A percentile compares a stretch with the other conserved stretches of the same genome.
Evolutionary conservation across 2,797 vertebrate species (phyloP).

Genomic region (Merluccius polli): DNA sequence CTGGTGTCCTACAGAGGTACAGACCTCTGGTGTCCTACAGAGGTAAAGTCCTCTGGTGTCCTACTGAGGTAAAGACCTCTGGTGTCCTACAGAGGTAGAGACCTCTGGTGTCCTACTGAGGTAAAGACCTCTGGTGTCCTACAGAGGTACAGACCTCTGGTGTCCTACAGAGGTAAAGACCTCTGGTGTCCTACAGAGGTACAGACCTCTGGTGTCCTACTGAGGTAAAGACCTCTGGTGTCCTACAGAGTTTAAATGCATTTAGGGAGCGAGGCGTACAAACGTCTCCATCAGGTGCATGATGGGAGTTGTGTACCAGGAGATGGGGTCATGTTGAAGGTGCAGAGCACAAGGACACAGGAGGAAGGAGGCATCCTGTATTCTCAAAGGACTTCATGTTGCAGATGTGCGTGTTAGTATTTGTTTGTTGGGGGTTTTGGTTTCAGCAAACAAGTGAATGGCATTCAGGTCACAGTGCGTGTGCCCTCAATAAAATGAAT

Average conservation of each 20-base stretch:
- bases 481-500: conserved; percentile 10
- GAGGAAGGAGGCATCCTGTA: too few species aligned
- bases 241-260: not conserved
- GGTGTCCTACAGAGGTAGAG: not conserved
- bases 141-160: not conserved
- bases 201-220: not conserved
- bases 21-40: not conserved
- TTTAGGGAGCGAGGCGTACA: too few species aligned
- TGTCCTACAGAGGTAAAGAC: not conserved
- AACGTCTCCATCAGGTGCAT: too few species aligned
- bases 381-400: too few species aligned
- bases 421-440: not conserved
- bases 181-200: not conserved
- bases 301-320: too few species aligned
- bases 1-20: not conserved
- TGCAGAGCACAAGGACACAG: too few species aligned
- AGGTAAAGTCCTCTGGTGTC: too few species aligned
- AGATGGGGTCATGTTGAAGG: too few species aligned
- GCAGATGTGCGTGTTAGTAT: too few species aligned
- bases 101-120: not conserved
- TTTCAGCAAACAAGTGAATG: not conserved
- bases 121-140: not conserved
- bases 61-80: not conserved
- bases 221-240: too few species aligned
- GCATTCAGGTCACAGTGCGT: conserved; percentile 13